Evolutionary conservation across 2,888 invertebrate species (phyloP), one percentile per base, ranked within the genome.

Genomic region (Drosophila pullipes): DNA sequence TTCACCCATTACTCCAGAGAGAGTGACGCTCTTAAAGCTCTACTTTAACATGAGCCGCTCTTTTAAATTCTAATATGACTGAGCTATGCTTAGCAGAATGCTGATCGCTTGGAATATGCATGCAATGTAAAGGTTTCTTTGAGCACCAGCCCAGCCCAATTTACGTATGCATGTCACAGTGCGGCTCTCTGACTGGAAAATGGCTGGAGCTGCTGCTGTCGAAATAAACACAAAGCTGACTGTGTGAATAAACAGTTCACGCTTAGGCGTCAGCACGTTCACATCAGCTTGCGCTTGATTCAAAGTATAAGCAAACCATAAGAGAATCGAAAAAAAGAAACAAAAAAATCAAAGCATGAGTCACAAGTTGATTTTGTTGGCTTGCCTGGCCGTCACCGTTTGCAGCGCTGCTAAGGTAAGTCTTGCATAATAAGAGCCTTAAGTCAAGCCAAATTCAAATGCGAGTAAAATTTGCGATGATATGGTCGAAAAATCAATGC

Each of bases 361-460:
- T 87, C 86, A 87, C 81, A 82, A 76, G 82, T 55, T 89, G 7
- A 59, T 89, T 18, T 70, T 87, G 44, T 78, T 86, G 70, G 71
- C 68, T 47, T 85, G 86, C 61, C 53, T 85, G 49, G 72, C 79
- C 31, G 89, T 69, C 47, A 65, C 80, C 4, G 85, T 75, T 44
- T 78, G 85, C 70, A 78, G 80, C 47, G 88, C 85, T 11, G 86
- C 86, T 30, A 87, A 89, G 90, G 86, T 87, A 69, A 82, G 76
- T 68, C 67, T 72, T 70, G 55, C 50, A 57, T 61, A 80, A 79
- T 59, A 72, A 76, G 52, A 18, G 31, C 16, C 58, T 62, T 53
- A n/a, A 18, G 22, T 41, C 61, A 79, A 72, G 47, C 54, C 44
- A 58, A 76, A 67, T 82, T 60, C 31, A 76, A 65, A 69, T 69